Conservation (phyloP, 1,140 invertebrate species). For the Magallana angulata region DNA sequence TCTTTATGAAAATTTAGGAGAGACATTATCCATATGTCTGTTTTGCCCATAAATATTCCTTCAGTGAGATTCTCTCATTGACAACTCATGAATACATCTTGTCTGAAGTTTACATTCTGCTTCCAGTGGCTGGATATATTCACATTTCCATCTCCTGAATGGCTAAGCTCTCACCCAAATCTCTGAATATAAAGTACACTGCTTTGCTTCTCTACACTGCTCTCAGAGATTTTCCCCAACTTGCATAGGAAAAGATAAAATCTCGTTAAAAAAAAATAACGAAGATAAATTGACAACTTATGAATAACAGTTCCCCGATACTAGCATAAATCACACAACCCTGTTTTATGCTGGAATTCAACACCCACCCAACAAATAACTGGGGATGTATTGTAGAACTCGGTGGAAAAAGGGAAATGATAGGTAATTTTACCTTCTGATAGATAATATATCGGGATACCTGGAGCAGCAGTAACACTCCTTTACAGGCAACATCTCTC, state of each 20-base stretch:
- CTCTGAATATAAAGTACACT: background rate
- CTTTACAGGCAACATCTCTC: background rate
- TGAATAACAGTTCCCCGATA: background rate
- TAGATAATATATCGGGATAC: background rate
- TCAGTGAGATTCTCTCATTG: background rate
- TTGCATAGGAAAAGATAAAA: background rate
- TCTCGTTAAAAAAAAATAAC: background rate
- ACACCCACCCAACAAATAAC: background rate
- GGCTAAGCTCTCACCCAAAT: background rate
- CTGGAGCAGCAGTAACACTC: background rate
- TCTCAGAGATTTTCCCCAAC: background rate
- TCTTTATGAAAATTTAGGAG: no score
- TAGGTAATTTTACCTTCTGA: background rate
- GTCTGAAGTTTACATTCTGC: background rate
- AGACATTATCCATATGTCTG: slow-evolving; percentile 11
- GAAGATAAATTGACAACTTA: background rate
- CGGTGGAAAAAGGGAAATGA: background rate
- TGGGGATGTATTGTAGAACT: no score
- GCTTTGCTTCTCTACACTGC: background rate
- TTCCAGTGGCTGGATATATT: background rate
- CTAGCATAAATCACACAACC: background rate
- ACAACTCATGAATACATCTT: slow-evolving; percentile 9
- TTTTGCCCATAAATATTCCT: background rate
- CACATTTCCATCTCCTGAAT: background rate
- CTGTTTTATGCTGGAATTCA: background rate